Base-by-base conservation (phyloP, 2,888 invertebrate species). In the Drosophila buzzatii region DNA sequence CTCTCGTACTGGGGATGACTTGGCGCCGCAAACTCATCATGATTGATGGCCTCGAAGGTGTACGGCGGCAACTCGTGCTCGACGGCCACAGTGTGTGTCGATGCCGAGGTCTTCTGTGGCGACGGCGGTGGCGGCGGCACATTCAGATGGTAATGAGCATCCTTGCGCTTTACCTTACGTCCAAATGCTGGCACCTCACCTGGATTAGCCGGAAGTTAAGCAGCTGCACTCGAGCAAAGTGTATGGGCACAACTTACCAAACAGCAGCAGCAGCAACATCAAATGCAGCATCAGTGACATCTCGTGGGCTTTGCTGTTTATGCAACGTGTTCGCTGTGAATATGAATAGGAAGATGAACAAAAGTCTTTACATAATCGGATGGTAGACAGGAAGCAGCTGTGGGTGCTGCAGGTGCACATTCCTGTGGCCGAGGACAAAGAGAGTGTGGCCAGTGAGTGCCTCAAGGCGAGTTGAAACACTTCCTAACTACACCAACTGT, bases 151-250 rank as follows among this genome's bases (percentile, higher is more conserved):
- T 85, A 90, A 52, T 86, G 85, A 2, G 64, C 73, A 60, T 90
- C 88, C 75, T 82, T 87, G 16, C 89, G 90, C 39, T 87, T 90
- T 20, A 90, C 81, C 71, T 90, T 90, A 39, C 89, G 90, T n/a
- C 83, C 89, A 62, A 75, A 51, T 9, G 84, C 71, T n/a, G 73
- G 79, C 44, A 62, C 75, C 66, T 69, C 76, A 31, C 51, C 61
- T 75, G 70, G 52, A 27, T 59, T 18, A 51, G 53, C 33, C 23
- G 42, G 57, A 64, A 63, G 52, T 18, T 42, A 47, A 31, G 56
- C 55, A 58, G 16, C 39, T 56, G 35, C 44, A 31, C 52, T 20
- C 5, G 7, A 69, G 53, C 33, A 41, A 63, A 27, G 14, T 58
- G 9, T 61, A 64, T 68, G 47, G 58, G 45, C 51, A 33, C 47